Evolutionary conservation across 2,888 invertebrate genomes (phyloP).

Genomic region (Brassicogethes aeneus): DNA sequence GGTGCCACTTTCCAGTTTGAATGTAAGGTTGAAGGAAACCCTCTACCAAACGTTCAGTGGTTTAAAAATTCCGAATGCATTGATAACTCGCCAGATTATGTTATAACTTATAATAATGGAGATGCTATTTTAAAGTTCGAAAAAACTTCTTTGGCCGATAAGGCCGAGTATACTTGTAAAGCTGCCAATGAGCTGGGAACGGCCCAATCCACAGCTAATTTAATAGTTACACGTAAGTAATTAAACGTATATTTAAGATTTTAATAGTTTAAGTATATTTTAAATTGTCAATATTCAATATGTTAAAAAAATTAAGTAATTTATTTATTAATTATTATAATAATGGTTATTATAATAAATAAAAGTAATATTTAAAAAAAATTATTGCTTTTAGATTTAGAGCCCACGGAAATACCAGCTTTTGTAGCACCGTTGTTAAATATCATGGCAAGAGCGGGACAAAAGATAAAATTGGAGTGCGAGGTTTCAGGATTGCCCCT

Average conservation of each 20-base stretch:
- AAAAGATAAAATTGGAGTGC: slow-evolving; percentile 64
- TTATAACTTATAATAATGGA: slow-evolving; percentile 74
- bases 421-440: slow-evolving; percentile 56
- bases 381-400: slow-evolving; percentile 50
- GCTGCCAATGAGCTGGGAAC: slow-evolving; percentile 60
- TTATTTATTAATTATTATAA: background rate
- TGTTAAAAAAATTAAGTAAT: too few relatives aligned
- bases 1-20: slow-evolving; percentile 56
- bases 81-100: slow-evolving; percentile 63
- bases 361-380: background rate
- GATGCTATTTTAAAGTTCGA: slow-evolving; percentile 66
- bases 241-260: slow-evolving; percentile 10
- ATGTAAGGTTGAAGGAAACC: slow-evolving; percentile 64
- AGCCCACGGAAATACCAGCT: slow-evolving; percentile 52
- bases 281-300: too few relatives aligned
- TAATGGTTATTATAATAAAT: background rate
- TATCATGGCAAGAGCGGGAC: slow-evolving; percentile 64
- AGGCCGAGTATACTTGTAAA: slow-evolving; percentile 60
- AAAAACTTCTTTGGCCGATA: slow-evolving; percentile 56
- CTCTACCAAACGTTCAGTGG: slow-evolving; percentile 75
- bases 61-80: slow-evolving; percentile 61
- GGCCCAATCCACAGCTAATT: slow-evolving; percentile 53
- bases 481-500: slow-evolving; percentile 55
- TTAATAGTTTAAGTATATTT: too few relatives aligned
- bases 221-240: slow-evolving; percentile 59